phyloP scores from a whole-genome alignment of 2,797 vertebrate genomes.

The Lateolabrax maculatus region DNA sequence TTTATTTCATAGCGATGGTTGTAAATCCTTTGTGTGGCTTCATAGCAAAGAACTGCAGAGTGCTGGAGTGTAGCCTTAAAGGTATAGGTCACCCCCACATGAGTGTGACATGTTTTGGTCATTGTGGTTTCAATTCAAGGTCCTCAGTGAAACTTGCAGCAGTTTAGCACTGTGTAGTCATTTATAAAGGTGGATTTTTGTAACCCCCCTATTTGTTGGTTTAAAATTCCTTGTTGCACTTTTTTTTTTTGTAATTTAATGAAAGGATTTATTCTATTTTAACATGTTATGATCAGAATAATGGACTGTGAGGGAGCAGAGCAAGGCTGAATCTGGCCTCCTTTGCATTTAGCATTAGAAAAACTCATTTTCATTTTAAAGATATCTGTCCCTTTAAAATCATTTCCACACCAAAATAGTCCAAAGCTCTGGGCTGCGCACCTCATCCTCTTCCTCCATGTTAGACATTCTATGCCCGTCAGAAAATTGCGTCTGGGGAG shows the following conservation, averaged over 20 bases:
- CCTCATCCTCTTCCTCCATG: conserved; percentile 58
- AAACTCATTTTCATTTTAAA: conserved; percentile 36
- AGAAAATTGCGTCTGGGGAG: conserved; percentile 72
- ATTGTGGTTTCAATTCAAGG: conserved; percentile 44
- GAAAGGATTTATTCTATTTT: conserved; percentile 6
- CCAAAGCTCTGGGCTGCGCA: conserved; percentile 57
- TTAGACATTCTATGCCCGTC: conserved; percentile 74
- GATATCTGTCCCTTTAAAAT: conserved; percentile 46
- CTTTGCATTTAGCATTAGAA: conserved; percentile 15
- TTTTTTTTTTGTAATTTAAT: not conserved
- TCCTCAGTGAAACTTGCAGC: conserved; percentile 36
- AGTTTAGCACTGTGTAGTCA: not conserved
- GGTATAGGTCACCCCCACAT: conserved; percentile 82
- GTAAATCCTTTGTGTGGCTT: conserved; percentile 79
- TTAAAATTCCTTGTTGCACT: not conserved
- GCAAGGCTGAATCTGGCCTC: not conserved
- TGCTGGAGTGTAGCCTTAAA: conserved; percentile 76
- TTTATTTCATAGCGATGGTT: conserved; percentile 73
- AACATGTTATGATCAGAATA: not conserved
- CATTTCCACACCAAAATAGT: conserved; percentile 50
- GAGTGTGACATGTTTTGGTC: conserved; percentile 54
- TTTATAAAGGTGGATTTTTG: not conserved
- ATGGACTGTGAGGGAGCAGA: conserved; percentile 8
- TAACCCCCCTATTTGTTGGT: not conserved
- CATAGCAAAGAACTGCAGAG: conserved; percentile 67